Percentiles rank a stretch among this genome's conserved stretches.
These are phyloP conservation scores for Dicrostonyx torquatus DNA, from an alignment of 2,797 vertebrate genomes.

Conservation along the genomic window DNA sequence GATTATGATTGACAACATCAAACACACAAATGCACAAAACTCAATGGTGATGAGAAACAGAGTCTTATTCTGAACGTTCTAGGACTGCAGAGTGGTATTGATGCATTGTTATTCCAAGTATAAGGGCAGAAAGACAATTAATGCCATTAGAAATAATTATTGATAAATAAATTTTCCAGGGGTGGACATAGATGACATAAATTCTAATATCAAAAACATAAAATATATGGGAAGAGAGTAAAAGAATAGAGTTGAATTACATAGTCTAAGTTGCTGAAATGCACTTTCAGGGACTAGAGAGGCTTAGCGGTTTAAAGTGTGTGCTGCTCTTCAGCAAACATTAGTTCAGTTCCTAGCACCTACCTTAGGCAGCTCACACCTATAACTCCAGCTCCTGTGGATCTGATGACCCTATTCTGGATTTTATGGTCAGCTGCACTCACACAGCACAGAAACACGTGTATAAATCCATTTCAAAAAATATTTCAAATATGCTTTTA, in stretches of 20 bases:
- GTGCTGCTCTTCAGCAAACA: not conserved
- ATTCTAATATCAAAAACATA: not conserved
- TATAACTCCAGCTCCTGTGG: not conserved
- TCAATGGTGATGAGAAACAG: not conserved
- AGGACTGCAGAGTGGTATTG: not conserved
- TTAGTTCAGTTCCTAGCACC: not conserved
- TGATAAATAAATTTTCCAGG: not conserved
- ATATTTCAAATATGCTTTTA: not conserved
- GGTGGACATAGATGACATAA: not conserved
- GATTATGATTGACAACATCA: not conserved
- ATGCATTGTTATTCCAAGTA: not conserved
- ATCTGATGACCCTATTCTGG: not conserved
- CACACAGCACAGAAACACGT: not conserved
- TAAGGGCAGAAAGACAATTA: not conserved
- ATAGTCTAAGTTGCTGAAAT: not conserved
- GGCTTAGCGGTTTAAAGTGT: not conserved
- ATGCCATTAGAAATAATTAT: not conserved
- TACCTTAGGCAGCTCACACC: not conserved
- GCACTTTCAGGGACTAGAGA: not conserved
- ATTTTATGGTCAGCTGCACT: not conserved
- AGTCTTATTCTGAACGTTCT: not conserved
- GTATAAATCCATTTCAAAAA: not conserved
- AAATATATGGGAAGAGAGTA: not conserved
- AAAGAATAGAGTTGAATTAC: not conserved
- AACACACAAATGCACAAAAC: not conserved